Evolutionary conservation across 2,113 vertebrate species (phyloP).

Genomic region (Pholis gunnellus): DNA sequence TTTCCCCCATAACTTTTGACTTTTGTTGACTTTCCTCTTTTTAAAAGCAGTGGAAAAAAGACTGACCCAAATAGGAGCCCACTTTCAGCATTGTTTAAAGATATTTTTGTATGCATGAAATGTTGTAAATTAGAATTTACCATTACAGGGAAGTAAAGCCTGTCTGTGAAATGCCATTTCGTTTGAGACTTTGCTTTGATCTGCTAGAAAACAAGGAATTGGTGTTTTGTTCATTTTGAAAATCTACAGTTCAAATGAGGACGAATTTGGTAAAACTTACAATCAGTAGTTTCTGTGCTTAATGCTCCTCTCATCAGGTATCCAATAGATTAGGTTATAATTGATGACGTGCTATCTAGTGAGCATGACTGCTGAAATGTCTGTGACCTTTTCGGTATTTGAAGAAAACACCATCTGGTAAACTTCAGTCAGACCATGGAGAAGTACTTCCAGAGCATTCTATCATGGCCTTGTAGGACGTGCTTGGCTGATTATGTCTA

Average conservation of each 20-base stretch:
- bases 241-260: background rate
- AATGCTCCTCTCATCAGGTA: conserved; percentile 26
- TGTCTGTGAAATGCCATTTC: conserved; percentile 1
- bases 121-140: background rate
- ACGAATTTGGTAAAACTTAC: conserved; percentile 17
- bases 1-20: conserved; percentile 38
- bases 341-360: conserved; percentile 59
- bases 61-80: conserved; percentile 30
- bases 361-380: conserved; percentile 52
- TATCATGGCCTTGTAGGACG: conserved; percentile 62
- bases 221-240: background rate
- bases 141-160: background rate
- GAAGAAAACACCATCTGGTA: conserved; percentile 57
- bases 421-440: conserved; percentile 46
- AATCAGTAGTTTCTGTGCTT: conserved; percentile 7
- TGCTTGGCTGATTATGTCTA: conserved; percentile 62
- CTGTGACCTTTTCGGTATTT: conserved; percentile 65
- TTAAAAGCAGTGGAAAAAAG: conserved; percentile 30
- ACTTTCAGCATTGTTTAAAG: conserved; percentile 14
- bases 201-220: background rate
- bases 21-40: conserved; percentile 36
- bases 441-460: conserved; percentile 53
- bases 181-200: conserved; percentile 20
- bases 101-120: conserved; percentile 1
- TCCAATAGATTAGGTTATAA: conserved; percentile 48